Evolutionary conservation across 2,888 invertebrate genomes (phyloP).

Genomic region (Tricholauxania praeusta): DNA sequence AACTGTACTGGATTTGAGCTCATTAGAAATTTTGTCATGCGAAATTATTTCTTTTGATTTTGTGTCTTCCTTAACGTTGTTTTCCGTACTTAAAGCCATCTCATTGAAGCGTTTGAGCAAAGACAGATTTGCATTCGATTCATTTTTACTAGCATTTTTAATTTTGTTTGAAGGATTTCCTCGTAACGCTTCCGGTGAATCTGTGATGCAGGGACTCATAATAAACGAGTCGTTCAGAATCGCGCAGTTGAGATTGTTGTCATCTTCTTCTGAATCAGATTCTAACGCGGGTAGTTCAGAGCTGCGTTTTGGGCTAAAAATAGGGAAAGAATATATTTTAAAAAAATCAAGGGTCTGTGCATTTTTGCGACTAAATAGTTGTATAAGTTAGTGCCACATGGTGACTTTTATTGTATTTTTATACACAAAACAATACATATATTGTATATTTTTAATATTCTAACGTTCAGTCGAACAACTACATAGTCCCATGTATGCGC

Average conservation of each 20-base stretch:
- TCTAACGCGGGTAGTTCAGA: constrained; percentile 62
- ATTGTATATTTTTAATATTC: too few relatives aligned
- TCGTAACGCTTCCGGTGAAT: constrained; percentile 13
- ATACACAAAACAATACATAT: too few relatives aligned
- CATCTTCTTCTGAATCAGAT: constrained; percentile 62
- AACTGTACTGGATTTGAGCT: constrained; percentile 6
- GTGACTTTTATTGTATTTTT: too few relatives aligned
- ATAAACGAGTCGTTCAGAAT: constrained; percentile 65
- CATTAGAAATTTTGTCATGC: not conserved
- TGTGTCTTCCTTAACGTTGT: constrained; percentile 32
- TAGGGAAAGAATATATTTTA: constrained; percentile 3
- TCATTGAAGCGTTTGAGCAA: constrained; percentile 57
- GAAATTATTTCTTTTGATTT: constrained; percentile 12
- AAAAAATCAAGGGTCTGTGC: constrained; percentile 19
- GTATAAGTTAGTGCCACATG: too few relatives aligned
- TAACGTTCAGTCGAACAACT: too few relatives aligned
- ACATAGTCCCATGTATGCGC: too few relatives aligned
- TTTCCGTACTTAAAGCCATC: constrained; percentile 55
- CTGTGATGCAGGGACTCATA: constrained; percentile 54
- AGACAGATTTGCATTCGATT: constrained; percentile 50
- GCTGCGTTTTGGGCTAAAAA: constrained; percentile 60
- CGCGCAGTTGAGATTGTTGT: constrained; percentile 63
- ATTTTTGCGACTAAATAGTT: not conserved
- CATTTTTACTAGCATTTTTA: not conserved
- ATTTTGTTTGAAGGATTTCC: not conserved